Conservation (phyloP, 2,888 invertebrate species). For the Mycalesis mineus region DNA sequence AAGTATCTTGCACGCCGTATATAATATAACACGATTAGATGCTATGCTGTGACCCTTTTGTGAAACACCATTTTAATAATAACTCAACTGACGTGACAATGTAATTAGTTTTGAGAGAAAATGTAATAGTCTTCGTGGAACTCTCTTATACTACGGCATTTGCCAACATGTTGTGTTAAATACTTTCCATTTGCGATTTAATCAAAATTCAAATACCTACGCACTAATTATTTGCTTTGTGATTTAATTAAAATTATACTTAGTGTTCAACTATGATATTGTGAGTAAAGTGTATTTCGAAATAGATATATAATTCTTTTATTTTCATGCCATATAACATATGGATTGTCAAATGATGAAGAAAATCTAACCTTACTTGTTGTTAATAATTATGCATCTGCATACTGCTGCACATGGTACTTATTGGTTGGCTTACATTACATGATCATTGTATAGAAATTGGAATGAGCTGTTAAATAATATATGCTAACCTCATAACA, state of each 20-base stretch:
- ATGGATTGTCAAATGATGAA: not conserved
- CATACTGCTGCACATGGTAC: no score
- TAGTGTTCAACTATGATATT: not conserved
- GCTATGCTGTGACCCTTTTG: constrained; percentile 47
- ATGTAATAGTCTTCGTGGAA: not conserved
- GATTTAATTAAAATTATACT: constrained; percentile 6
- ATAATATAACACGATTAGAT: constrained; percentile 23
- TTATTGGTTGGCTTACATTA: no score
- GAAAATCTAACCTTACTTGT: not conserved
- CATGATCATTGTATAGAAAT: no score
- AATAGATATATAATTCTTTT: not conserved
- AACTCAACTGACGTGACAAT: constrained; percentile 49
- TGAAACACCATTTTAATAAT: constrained; percentile 45
- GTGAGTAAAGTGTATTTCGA: not conserved
- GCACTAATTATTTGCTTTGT: constrained; percentile 15
- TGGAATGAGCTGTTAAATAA: no score
- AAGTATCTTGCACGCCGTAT: constrained; percentile 49
- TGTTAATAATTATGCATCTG: not conserved
- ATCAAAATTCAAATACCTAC: not conserved
- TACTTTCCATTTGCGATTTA: not conserved
- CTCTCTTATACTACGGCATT: not conserved
- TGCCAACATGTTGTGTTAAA: not conserved
- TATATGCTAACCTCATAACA: no score
- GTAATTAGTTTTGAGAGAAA: constrained; percentile 7
- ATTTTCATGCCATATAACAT: not conserved